Base-by-base conservation (phyloP, 2,888 invertebrate genomes). In the Hypercompe scribonia region DNA sequence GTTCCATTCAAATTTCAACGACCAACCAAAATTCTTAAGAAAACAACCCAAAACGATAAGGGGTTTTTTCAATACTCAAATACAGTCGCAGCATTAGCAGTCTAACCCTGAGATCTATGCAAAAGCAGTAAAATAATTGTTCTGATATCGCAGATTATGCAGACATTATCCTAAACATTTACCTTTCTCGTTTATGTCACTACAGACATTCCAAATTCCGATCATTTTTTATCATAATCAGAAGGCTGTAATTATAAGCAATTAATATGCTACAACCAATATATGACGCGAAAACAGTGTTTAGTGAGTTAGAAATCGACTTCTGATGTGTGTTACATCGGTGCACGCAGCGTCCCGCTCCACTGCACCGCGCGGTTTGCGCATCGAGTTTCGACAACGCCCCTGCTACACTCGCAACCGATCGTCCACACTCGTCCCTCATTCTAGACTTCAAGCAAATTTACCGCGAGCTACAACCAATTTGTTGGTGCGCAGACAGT, bases 311-410 rank as follows among this genome's bases (percentile, higher is more conserved):
- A 79, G 77, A 84, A 82, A 84, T 82, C 78, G 75, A 76, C 70
- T 72, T 66, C 5, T 15, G 31, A 69, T 61, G 78, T 77, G 72
- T 73, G 76, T 77, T 73, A 68, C 46, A 58, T 50, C 46, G 64
- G 18, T 83, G 82, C 84, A 81, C 82, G 83, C 82, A 75, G 75
- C 74, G 68, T 67, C 39, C 39, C 82, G 77, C 72, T 5, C 70
- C 65, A 68, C 36, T 81, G 81, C 81, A 74, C 74, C 39, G 39
- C 46, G 39, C 67, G 34, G 50, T 33, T n/a, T 54, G 65, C 46
- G 65, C 71, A 65, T 70, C 36, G 28, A n/a, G 65, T 73, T 73
- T 74, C 74, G 75, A 42, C 28, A 28, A 50, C 69, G 61, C 46
- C 61, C 70, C 50, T 34, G 13, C 28, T 11, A 36, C 36, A 63